Base-by-base conservation (phyloP, 2,113 vertebrate species). In the Thamnophis sirtalis region DNA sequence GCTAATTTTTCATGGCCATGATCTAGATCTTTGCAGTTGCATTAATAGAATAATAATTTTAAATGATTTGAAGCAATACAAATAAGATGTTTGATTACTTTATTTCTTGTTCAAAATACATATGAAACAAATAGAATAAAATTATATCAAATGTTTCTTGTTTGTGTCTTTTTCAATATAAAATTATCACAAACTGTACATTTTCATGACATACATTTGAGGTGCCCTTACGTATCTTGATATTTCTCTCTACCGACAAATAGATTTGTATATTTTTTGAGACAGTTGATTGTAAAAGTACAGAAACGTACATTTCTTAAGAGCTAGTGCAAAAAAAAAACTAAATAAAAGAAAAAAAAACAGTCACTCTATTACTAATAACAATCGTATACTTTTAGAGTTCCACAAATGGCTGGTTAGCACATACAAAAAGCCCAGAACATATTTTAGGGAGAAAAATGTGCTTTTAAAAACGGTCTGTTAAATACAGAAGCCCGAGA, bases 171-270 rank as follows among this genome's bases (percentile, higher is more conserved):
- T 96, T 97, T 98, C 97, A 96, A 98, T 99, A 99, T 98, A 99
- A 99, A 99, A 99, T 98, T 98, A 98, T 99, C 98, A 99, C 98
- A 99, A 99, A 99, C 98, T 99, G 98, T 99, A 98, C 97, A 98
- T 98, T 97, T 80, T 98, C 97, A 97, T 97, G 97, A 98, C 98
- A 97, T 95, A 86, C 96, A 95, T 96, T 96, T 97, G 97, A 98
- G 97, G 97, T 98, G 97, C 98, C 97, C 97, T 98, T 97, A 97
- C 96, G 95, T 95, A 93, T 96, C 97, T 93, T 97, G 96, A 93
- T 96, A 97, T 93, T 97, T 96, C 97, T 97, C 24, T 96, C 97
- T 97, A 96, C 96, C 95, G 97, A 98, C 97, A 97, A 97, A 95
- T 96, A 97, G 95, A 93, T 97, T 89, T 89, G 97, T 97, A 98